Evolutionary conservation across 2,888 invertebrate species (phyloP), one percentile per base, ranked within the genome.

Genomic region (Mesorhabditis spiculigera): DNA sequence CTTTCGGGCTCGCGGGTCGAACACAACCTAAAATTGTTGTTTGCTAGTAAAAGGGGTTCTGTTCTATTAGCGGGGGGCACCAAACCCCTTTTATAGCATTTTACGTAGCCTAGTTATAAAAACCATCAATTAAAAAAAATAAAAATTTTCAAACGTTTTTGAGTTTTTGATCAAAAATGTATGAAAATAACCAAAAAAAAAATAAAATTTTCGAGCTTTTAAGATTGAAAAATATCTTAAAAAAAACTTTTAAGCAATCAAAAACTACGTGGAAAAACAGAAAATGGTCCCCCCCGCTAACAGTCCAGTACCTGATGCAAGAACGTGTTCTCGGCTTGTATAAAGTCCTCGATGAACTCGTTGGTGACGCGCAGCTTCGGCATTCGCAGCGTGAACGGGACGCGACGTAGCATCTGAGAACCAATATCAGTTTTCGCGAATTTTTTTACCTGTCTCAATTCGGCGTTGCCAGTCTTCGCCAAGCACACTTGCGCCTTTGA

Each of bases 311-410:
- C 28, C 28, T 98, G 98, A 87, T 96, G 92, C 76, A 92, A 91
- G 87, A 99, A 97, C 0, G 96, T 95, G 3, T 93, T 92, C 82
- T 94, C 91, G 0, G 98, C 97, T 82, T 91, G 90, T 62, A 93
- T 87, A 86, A 97, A 95, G 65, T 90, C 90, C 75, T 92, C 91
- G 66, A 93, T 90, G 84, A 98, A 98, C 71, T 93, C 93, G 45
- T 91, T 90, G 0, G 92, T 90, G 4, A 98, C 91, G 8, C 90
- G 90, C 28, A 80, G 67, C 8, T 90, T 90, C 4, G 90, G 89
- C 89, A 93, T 91, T 80, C 94, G 93, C 71, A 96, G 90, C 86
- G 92, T 92, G 43, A 90, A 89, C 0, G 94, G 92, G 67, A 97
- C 87, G 84, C 92, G 92, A 71, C 89, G 89, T 43, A 97, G 87